Evolutionary conservation across 2,888 invertebrate genomes (phyloP), one percentile per base, ranked within the genome.

Genomic region (Eremobia ochroleuca): DNA sequence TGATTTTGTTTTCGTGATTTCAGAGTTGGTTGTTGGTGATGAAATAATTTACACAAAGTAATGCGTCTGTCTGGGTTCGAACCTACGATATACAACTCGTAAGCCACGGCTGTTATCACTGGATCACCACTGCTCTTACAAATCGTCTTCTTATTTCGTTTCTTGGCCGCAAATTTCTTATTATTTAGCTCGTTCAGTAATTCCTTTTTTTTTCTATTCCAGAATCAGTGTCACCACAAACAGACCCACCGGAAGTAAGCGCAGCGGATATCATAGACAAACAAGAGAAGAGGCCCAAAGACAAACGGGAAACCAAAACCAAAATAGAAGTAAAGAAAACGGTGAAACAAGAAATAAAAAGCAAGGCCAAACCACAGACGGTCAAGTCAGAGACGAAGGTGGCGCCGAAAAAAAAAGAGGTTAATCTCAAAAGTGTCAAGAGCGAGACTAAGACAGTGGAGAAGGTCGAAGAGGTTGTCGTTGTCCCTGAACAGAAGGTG

Each of bases 211-310:
- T 25, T 28, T 52, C 0, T 1, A 9, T 83, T 81, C 0, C 87
- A 95, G 94, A 93, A 83, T 81, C 92, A 34, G 82, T 88, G 9
- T 82, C 90, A 43, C 91, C 93, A 0, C 92, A 92, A 0, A 89
- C 90, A 52, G 95, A 95, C 3, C 93, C 95, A 0, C 95, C 95
- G 0, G 96, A 95, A 83, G 96, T 95, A 3, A 94, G 94, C 70
- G 95, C 95, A 15, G 94, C 95, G 0, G 95, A 95, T 46, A 13
- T 91, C 92, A 3, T 90, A 90, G 82, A 82, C 81, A 73, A 85
- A 77, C 70, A 84, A 83, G 77, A 70, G 1, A 70, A 84, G 52
- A 79, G 89, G 69, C 89, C 90, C 11, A 92, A 89, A 72, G 94
- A 94, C 25, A 93, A 92, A 52, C 87, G 90, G 40, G 93, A 93